Evolutionary conservation across 2,888 invertebrate genomes (phyloP).

Genomic region (Strigamia transsilvanica): DNA sequence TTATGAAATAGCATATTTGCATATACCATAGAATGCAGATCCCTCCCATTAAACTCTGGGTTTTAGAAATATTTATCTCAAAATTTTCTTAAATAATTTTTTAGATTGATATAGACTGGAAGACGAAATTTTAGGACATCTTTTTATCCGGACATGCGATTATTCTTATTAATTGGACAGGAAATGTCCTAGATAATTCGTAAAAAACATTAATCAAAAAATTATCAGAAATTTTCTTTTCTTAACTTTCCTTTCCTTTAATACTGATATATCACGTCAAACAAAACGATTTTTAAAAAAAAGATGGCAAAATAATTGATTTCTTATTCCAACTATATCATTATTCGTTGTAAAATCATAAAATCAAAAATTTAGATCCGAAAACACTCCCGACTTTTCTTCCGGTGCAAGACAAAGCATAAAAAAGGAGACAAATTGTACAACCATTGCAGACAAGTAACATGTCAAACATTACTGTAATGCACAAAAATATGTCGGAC

Average conservation of each 20-base stretch:
- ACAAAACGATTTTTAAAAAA: not conserved
- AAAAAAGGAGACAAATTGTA: not conserved
- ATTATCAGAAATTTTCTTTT: not conserved
- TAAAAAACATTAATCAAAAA: not conserved
- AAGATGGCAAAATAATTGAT: not conserved
- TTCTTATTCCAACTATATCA: constrained; percentile 1
- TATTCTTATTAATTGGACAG: not conserved
- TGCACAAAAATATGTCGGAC: not conserved
- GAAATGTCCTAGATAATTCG: not conserved
- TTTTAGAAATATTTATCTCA: not conserved
- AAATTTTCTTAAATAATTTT: not conserved
- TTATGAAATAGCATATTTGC: constrained; percentile 13
- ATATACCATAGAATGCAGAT: constrained; percentile 5
- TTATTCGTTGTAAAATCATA: not conserved
- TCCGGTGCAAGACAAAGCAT: not conserved
- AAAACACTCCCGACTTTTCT: not conserved
- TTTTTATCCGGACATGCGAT: not conserved
- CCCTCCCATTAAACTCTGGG: not conserved
- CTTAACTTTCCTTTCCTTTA: not conserved
- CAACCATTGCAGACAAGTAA: not conserved
- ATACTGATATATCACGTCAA: not conserved
- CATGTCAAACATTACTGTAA: not conserved
- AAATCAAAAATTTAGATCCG: not conserved
- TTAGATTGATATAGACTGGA: constrained; percentile 12
- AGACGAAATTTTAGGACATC: constrained; percentile 23